phyloP scores from a whole-genome alignment of 2,888 invertebrate genomes.

The Meliscaeva auricollis region DNA sequence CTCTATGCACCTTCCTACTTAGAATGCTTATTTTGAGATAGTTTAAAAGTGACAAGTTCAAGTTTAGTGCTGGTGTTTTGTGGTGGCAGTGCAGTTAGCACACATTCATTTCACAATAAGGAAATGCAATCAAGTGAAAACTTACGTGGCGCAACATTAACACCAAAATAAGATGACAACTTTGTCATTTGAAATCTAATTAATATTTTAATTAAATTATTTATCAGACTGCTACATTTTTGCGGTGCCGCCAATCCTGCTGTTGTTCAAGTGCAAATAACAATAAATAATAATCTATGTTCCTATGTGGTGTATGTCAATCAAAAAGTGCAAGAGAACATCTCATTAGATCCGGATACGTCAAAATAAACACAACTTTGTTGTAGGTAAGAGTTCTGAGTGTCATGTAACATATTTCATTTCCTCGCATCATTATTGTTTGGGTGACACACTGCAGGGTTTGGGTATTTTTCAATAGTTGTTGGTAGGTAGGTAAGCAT shows the following conservation, averaged over 20 bases:
- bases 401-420: slow-evolving; percentile 22
- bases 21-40: not conserved
- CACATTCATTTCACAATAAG: not conserved
- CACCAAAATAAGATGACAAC: not conserved
- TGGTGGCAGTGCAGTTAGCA: not conserved
- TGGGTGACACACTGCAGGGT: not conserved
- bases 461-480: not conserved
- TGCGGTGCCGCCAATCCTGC: not conserved
- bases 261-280: slow-evolving; percentile 33
- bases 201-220: slow-evolving; percentile 58
- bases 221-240: not conserved
- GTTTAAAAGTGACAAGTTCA: slow-evolving; percentile 28
- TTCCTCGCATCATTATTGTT: not conserved
- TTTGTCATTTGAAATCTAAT: slow-evolving; percentile 20
- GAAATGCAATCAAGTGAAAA: slow-evolving; percentile 11
- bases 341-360: slow-evolving; percentile 26
- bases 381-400: slow-evolving; percentile 19
- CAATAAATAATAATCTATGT: slow-evolving; percentile 10
- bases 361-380: slow-evolving; percentile 16
- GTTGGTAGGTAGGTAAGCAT: not conserved
- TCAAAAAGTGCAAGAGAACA: slow-evolving; percentile 52
- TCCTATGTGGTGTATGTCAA: slow-evolving; percentile 39
- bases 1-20: too few species aligned
- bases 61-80: not conserved
- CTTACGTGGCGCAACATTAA: not conserved